Evolutionary conservation across 2,888 invertebrate species (phyloP).

Genomic region (Serripes groenlandicus): DNA sequence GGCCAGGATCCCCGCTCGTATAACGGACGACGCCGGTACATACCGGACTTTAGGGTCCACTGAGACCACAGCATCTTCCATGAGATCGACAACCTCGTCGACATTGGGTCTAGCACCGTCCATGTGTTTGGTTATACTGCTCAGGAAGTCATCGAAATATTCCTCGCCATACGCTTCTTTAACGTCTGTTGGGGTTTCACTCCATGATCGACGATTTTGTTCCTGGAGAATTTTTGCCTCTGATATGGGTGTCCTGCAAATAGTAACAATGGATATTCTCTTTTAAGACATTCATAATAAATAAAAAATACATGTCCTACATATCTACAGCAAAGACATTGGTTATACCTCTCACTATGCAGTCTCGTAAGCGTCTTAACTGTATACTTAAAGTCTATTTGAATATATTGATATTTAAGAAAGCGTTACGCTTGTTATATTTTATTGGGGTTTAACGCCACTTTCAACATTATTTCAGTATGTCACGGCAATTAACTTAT

Average conservation of each 20-base stretch:
- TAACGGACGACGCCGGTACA: slow-evolving; percentile 78
- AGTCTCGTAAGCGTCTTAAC: no score
- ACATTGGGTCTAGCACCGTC: slow-evolving; percentile 78
- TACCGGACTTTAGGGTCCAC: slow-evolving; percentile 76
- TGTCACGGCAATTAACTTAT: no score
- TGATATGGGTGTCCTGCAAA: slow-evolving; percentile 80
- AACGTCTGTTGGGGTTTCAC: slow-evolving; percentile 81
- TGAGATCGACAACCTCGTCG: slow-evolving; percentile 79
- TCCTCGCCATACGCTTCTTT: slow-evolving; percentile 82
- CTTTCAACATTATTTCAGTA: no score
- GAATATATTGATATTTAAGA: no score
- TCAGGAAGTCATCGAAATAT: slow-evolving; percentile 81
- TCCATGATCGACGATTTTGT: slow-evolving; percentile 80
- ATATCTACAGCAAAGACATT: no score
- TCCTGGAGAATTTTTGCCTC: slow-evolving; percentile 73
- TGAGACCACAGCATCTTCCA: slow-evolving; percentile 77
- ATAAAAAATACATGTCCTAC: no score
- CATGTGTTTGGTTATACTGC: slow-evolving; percentile 77
- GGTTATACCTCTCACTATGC: no score
- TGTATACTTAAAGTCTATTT: no score
- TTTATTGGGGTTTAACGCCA: no score
- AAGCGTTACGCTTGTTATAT: no score
- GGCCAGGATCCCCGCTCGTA: slow-evolving; percentile 76
- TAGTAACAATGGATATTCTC: no score
- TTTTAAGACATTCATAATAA: no score